Conservation (phyloP, 2,888 invertebrate species). For the Lordiphosa andalusiaca region DNA sequence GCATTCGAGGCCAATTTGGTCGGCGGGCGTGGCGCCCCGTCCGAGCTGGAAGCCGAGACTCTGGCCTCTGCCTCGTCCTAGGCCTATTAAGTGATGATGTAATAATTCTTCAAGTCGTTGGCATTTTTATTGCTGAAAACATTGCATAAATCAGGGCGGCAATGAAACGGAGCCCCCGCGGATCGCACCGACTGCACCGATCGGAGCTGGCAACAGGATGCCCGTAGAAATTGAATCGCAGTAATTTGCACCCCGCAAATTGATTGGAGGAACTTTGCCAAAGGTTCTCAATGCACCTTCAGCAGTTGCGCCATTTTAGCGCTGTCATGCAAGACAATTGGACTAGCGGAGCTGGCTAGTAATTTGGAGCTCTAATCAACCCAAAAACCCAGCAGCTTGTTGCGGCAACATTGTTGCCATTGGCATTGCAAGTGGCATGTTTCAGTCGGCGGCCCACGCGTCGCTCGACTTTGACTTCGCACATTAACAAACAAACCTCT, state of each 20-base stretch:
- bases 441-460: slow-evolving; percentile 51
- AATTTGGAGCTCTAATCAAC: slow-evolving; percentile 55
- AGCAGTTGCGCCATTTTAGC: slow-evolving; percentile 36
- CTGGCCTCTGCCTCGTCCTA: slow-evolving; percentile 25
- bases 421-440: slow-evolving; percentile 20
- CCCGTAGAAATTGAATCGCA: slow-evolving; percentile 33
- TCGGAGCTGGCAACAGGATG: slow-evolving; percentile 19
- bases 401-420: slow-evolving; percentile 50
- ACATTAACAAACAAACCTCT: slow-evolving; percentile 55
- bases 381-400: slow-evolving; percentile 26
- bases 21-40: slow-evolving; percentile 63
- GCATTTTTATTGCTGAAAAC: slow-evolving; percentile 73
- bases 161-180: slow-evolving; percentile 62
- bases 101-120: slow-evolving; percentile 69
- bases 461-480: slow-evolving; percentile 38
- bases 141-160: slow-evolving; percentile 74
- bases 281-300: slow-evolving; percentile 24
- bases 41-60: slow-evolving; percentile 18
- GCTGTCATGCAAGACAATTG: slow-evolving; percentile 54
- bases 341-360: slow-evolving; percentile 19
- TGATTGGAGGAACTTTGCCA: slow-evolving; percentile 18
- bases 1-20: slow-evolving; percentile 57
- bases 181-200: slow-evolving; percentile 35
- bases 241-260: slow-evolving; percentile 59
- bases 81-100: slow-evolving; percentile 71